Evolutionary conservation across 2,888 invertebrate species (phyloP), one percentile per base, ranked within the genome.

Genomic region (Noctua comes): DNA sequence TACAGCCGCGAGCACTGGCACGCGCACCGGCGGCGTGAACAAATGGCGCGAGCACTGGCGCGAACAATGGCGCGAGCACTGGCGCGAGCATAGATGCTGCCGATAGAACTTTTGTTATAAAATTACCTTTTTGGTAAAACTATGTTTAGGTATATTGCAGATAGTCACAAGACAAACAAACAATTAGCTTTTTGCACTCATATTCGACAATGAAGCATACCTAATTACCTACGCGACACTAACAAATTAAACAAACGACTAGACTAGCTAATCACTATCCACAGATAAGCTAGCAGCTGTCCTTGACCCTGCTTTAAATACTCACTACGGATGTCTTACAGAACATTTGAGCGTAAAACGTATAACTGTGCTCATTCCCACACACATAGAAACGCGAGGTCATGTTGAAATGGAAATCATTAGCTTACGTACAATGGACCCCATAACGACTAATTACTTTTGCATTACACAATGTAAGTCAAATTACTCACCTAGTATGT

Each of bases 391-490:
- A 86, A 87, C 83, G 73, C 88, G 91, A 90, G 91, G 92, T 91
- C 91, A 87, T 90, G 90, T 91, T 89, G 91, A 91, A 93, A 93
- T 91, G 87, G 88, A 91, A 92, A 92, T 91, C 90, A 88, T 91
- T 90, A 89, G 79, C 88, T 88, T 85, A 90, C 86, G 72, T 83
- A 93, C 92, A 92, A 93, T 93, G 87, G 90, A 88, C 90, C 86
- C 89, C 89, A 88, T 88, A 88, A 84, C 84, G 86, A 87, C 77
- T 88, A 88, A 90, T 89, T 87, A 89, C 86, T 84, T 79, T 84
- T 85, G 74, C 74, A 86, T 91, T 91, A 89, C 88, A 89, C 90
- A 91, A 91, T 89, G 81, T 73, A 64, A 79, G 71, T 65, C 75
- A 75, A 76, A 81, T 79, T 80, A 77, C 74, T 83, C 68, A 72